Evolutionary conservation across 2,888 invertebrate genomes (phyloP).

Genomic region (Cataglyphis livida): DNA sequence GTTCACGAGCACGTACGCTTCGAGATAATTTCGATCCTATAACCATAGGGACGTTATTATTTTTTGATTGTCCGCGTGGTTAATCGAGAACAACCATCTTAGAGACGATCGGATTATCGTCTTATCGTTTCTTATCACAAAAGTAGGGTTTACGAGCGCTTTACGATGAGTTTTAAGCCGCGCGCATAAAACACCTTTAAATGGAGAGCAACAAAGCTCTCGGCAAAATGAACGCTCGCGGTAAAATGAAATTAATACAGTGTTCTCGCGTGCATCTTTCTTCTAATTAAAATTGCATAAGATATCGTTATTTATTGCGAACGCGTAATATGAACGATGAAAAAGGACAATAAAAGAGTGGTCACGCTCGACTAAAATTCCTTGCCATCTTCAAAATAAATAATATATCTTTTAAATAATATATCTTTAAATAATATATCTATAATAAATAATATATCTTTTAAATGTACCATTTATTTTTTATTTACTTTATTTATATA

Average conservation of each 20-base stretch:
- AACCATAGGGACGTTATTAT: constrained; percentile 24
- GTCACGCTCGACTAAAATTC: background rate
- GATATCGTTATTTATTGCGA: constrained; percentile 7
- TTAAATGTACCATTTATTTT: background rate
- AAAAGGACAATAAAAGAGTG: background rate
- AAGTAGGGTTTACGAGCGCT: constrained; percentile 27
- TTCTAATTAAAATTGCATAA: background rate
- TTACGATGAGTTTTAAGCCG: constrained; percentile 28
- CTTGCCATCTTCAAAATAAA: background rate
- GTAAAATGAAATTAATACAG: constrained; percentile 48
- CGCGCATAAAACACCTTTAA: constrained; percentile 55
- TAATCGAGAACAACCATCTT: constrained; percentile 44
- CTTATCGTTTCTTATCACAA: constrained; percentile 56
- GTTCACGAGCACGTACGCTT: background rate
- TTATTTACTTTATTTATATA: background rate
- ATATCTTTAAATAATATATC: background rate
- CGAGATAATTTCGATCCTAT: background rate
- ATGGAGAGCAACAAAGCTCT: constrained; percentile 43
- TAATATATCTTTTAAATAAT: background rate
- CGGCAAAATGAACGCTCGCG: constrained; percentile 25
- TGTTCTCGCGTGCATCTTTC: constrained; percentile 7
- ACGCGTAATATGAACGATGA: background rate
- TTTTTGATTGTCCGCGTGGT: constrained; percentile 33
- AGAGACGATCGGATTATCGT: constrained; percentile 27
- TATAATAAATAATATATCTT: background rate